Percentiles rank a stretch among this genome's conserved stretches.
Evolutionary conservation across 2,113 vertebrate genomes (phyloP).

Genomic region (Malurus cyaneus): DNA sequence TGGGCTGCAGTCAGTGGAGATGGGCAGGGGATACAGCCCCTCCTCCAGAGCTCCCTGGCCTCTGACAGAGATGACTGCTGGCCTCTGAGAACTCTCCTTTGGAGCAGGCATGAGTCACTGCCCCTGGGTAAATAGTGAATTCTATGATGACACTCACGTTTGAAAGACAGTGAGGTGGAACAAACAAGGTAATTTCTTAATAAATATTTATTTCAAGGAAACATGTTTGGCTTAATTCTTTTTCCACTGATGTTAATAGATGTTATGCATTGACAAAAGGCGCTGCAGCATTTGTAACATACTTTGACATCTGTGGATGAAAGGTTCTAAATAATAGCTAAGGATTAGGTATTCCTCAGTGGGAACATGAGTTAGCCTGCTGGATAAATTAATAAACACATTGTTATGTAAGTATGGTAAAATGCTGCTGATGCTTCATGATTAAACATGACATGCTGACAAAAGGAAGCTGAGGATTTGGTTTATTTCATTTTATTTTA

Average conservation of each 20-base stretch:
- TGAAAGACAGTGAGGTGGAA: conserved; percentile 8
- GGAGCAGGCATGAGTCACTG: not conserved
- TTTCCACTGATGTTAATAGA: not conserved
- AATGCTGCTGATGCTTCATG: not conserved
- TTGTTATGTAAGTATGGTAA: conserved; percentile 24
- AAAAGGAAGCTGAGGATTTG: not conserved
- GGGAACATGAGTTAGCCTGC: not conserved
- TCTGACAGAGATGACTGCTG: not conserved
- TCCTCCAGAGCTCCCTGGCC: not conserved
- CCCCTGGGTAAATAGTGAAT: not conserved
- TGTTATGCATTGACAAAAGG: not conserved
- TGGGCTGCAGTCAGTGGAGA: not conserved
- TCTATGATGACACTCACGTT: not conserved
- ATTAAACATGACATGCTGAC: not conserved
- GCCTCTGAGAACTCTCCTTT: not conserved
- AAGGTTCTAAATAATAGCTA: conserved; percentile 12
- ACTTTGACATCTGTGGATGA: conserved; percentile 28
- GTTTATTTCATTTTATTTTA: not conserved
- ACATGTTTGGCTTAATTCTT: not conserved
- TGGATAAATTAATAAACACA: conserved; percentile 44
- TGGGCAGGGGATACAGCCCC: rapidly evolving
- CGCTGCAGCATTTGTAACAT: not conserved
- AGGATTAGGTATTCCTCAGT: conserved; percentile 1
- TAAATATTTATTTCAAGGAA: conserved; percentile 18
- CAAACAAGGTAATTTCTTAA: conserved; percentile 6